Evolutionary conservation across 2,797 vertebrate species (phyloP), one percentile per base, ranked within the genome.

Genomic region (Coilia nasus): DNA sequence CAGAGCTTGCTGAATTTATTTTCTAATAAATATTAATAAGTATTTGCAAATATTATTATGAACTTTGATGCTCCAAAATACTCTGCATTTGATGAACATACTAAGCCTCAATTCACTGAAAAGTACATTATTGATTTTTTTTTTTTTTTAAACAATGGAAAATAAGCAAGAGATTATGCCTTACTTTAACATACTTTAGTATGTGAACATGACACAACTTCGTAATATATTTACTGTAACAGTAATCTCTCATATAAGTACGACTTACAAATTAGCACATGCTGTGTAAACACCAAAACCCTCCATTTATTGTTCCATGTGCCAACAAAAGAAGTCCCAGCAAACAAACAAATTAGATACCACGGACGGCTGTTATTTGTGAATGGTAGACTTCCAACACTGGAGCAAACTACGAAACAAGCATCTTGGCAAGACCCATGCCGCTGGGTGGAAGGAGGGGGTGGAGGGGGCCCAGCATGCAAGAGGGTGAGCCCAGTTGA

Each of bases 221-320:
- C 9, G 31, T 31, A 78, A 44, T 44, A 75, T 75, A 75, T 35
- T 41, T 1, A 75, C 28, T 75, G 67, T 35, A 41, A 75, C 0
- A 41, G 28, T 35, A 75, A 7, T 41, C 15, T 75, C 67, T 75
- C 14, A 75, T 9, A 14, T 14, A 9, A 54, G 28, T 12, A 78
- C 3, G 96, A 96, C 95, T 95, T 96, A 96, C 95, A 97, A 96
- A 96, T 96, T 96, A 96, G 94, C 96, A 96, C 96, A 96, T 96
- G 95, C 96, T 95, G 93, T 96, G 95, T 96, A 96, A 95, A 96
- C 96, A 95, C 95, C 95, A 94, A 94, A 95, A 96, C 96, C 94
- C 94, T 95, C 88, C 94, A 93, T 93, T 94, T 96, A 96, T 97
- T 96, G 93, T 94, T 95, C 94, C 95, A 96, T 95, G 95, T 96